Percentiles rank a stretch among this genome's conserved stretches.
phyloP scores from a whole-genome alignment of 2,888 invertebrate genomes.

The Hydrotaea cyrtoneurina region DNA sequence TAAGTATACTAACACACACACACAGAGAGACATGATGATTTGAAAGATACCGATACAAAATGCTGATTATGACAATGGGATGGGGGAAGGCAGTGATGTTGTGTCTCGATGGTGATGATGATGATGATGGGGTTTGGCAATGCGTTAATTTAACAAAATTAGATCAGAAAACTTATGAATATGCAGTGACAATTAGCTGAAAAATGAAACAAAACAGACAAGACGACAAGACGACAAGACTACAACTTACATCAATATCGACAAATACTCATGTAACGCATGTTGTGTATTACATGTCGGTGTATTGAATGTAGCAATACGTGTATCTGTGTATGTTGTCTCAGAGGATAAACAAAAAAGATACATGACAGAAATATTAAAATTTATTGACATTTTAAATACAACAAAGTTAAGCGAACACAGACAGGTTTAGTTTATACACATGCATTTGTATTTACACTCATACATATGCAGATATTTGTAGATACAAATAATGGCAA shows the following conservation, averaged over 20 bases:
- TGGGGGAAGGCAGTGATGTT: slow-evolving; percentile 33
- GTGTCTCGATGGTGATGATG: slow-evolving; percentile 34
- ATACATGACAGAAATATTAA: slow-evolving; percentile 66
- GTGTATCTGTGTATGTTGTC: background rate
- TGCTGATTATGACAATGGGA: slow-evolving; percentile 14
- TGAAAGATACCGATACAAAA: slow-evolving; percentile 36
- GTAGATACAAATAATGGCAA: too few species aligned
- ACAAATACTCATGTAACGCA: background rate
- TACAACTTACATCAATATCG: background rate
- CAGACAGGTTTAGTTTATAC: too few species aligned
- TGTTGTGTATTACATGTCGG: slow-evolving; percentile 9
- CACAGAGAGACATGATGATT: background rate
- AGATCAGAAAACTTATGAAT: slow-evolving; percentile 70
- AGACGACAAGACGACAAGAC: slow-evolving; percentile 27
- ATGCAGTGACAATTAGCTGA: slow-evolving; percentile 73
- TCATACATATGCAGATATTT: background rate
- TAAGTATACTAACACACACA: slow-evolving; percentile 3
- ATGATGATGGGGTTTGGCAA: slow-evolving; percentile 59
- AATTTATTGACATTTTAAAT: slow-evolving; percentile 66
- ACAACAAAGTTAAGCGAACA: slow-evolving; percentile 59
- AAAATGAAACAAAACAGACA: background rate
- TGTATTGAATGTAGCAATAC: background rate
- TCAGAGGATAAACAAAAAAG: slow-evolving; percentile 63
- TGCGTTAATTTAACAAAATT: slow-evolving; percentile 67
- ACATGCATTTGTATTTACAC: too few species aligned